Evolutionary conservation across 2,888 invertebrate genomes (phyloP), one percentile per base, ranked within the genome.

Genomic region (Eilema sororculum): DNA sequence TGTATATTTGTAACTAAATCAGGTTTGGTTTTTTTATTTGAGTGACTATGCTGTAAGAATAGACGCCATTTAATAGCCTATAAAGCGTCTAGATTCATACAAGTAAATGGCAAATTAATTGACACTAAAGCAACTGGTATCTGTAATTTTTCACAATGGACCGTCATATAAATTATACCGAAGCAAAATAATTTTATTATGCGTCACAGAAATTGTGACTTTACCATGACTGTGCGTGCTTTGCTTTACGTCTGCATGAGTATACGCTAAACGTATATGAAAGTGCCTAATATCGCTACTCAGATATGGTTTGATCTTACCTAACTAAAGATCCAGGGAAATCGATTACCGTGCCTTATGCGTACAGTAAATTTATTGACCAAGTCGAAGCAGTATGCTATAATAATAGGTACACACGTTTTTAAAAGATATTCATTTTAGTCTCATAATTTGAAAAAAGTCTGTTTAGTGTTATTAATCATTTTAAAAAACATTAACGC

Each of bases 91-190:
- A 81, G 85, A 82, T 85, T 84, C 82, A 86, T 86, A 86, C 83
- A 82, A 80, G 77, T 72, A 82, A 80, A 85, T 78, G 83, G 86
- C 84, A 83, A 86, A 87, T 86, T 88, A 88, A 90, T 87, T 85
- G 85, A 78, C 76, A 79, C 76, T 87, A 80, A 84, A 85, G 68
- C 86, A 77, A 80, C 84, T 84, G 86, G 78, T 77, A 78, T 84
- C 81, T 82, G 85, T 84, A 85, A 86, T 81, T 78, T 83, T 82
- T 82, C 78, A 69, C 72, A 77, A 80, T 81, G 77, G 76, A 83
- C 82, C 79, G 79, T 81, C 72, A 82, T 75, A 84, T 80, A 83
- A 85, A 82, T 83, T 80, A 78, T 78, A 82, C 80, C 85, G 85
- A 82, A 86, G 81, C 84, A 79, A 85, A 84, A 85, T 83, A 77